Evolutionary conservation across 2,888 invertebrate species (phyloP), one percentile per base, ranked within the genome.

Genomic region (Drepana falcataria): DNA sequence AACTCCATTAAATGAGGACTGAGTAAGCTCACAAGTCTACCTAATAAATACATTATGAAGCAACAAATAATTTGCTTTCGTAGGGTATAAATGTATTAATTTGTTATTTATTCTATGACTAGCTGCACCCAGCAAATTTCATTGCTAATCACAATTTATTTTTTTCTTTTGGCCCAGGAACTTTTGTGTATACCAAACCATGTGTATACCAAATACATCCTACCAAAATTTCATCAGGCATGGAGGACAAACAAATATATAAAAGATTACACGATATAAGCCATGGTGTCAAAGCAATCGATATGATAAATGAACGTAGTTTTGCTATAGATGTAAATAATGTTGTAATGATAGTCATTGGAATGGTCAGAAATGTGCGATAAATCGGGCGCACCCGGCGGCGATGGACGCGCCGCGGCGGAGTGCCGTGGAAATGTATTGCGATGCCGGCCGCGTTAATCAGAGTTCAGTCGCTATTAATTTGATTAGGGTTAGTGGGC

Each of bases 401-500:
- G 54, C 54, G 52, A 55, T 60, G 59, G 55, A 52, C 53, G 52
- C 57, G 59, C 58, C 65, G 65, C 63, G 52, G 55, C 63, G 58
- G 54, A 59, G 55, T 48, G 69, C 79, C 81, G 80, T 85, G 85
- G 83, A 85, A 88, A 88, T 85, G 81, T 86, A 87, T 86, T 73
- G 75, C 73, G 69, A 68, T 68, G 70, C 68, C 70, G 67, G 71
- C 67, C 73, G 83, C 79, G 89, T 90, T 91, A 91, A 91, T 91
- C 91, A 91, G 86, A 80, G 87, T 82, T 83, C 82, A 83, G 84
- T 79, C 79, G 81, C 87, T 87, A 90, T 91, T 89, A 87, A 87
- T 91, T 90, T 91, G 89, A 91, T 91, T 91, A 90, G 90, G 91
- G 91, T 91, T 91, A 90, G 82, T 90, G 87, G 90, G 89, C 85